Percentiles rank a stretch among this genome's conserved stretches.
Conservation (phyloP, 2,797 vertebrate genomes). For the Hoplostethus mediterraneus region DNA sequence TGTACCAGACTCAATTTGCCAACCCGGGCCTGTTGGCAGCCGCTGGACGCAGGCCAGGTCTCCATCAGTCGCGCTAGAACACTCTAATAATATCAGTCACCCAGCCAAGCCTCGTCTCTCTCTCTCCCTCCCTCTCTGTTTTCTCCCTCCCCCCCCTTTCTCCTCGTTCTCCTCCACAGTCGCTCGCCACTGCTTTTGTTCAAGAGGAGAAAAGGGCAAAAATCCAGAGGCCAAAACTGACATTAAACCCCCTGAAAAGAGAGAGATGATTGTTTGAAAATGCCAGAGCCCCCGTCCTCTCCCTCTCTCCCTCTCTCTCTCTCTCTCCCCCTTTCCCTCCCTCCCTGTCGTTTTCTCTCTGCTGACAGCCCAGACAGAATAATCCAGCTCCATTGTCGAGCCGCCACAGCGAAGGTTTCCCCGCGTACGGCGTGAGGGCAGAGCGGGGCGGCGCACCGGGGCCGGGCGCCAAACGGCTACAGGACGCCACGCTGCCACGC, state of each 20-base stretch:
- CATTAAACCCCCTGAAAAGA: constrained; percentile 72
- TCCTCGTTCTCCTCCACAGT: constrained; percentile 44
- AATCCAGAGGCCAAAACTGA: constrained; percentile 76
- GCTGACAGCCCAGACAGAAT: constrained; percentile 80
- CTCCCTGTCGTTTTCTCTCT: constrained; percentile 68
- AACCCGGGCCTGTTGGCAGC: constrained; percentile 64
- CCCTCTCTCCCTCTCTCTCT: constrained; percentile 26
- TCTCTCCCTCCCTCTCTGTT: background rate
- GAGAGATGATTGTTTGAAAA: constrained; percentile 76
- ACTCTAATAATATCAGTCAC: constrained; percentile 71
- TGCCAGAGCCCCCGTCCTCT: constrained; percentile 41
- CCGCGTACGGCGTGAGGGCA: constrained; percentile 66
- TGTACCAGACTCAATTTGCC: constrained; percentile 67
- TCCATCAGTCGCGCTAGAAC: constrained; percentile 58
- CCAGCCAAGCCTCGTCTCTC: constrained; percentile 30
- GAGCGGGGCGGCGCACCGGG: constrained; percentile 35
- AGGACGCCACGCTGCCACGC: constrained; percentile 31
- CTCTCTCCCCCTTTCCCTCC: constrained; percentile 38
- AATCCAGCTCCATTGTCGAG: constrained; percentile 74
- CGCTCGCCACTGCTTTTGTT: constrained; percentile 50
- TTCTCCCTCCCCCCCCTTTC: constrained; percentile 7
- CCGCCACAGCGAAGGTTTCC: constrained; percentile 67
- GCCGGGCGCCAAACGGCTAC: constrained; percentile 25
- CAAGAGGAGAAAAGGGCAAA: constrained; percentile 70
- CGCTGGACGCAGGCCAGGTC: constrained; percentile 71